Base-by-base conservation (phyloP, 2,113 vertebrate genomes). In the Petroica traversi region DNA sequence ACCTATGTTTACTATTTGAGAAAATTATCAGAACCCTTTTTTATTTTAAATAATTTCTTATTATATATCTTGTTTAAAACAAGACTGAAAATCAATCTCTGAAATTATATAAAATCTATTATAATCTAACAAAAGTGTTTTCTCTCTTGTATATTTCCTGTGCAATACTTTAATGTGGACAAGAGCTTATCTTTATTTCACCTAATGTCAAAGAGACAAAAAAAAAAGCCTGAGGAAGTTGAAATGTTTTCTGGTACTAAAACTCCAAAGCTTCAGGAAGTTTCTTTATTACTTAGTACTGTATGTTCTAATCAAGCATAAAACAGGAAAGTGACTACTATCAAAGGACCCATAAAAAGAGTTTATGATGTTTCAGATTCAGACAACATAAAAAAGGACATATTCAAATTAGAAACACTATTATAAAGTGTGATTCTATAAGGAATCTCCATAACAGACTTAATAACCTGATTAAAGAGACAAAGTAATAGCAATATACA, bases 401-500 rank as follows among this genome's bases (percentile, higher is more conserved):
- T 98, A 98, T 98, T 98, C 97, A 98, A 98, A 98, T 98, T 98
- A 98, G 97, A 98, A 98, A 97, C 97, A 97, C 98, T 98, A 97
- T 98, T 98, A 98, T 97, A 98, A 98, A 97, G 97, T 98, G 97
- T 96, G 98, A 96, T 98, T 97, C 97, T 98, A 98, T 98, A 98
- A 98, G 98, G 93, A 98, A 97, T 98, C 98, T 98, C 98, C 91
- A 97, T 98, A 98, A 97, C 94, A 92, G 97, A 97, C 98, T 98
- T 98, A 98, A 98, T 98, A 98, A 98, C 98, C 98, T 98, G 98
- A 98, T 98, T 98, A 98, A 98, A 98, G 98, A 98, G 98, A 97
- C 97, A 98, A 98, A 98, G 98, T 98, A 98, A 98, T 98, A 97
- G 98, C 98, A 97, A 97, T 98, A 98, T 98, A 98, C 97, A 98